Base-by-base conservation (phyloP, 23 tunicate species). In the Ascidia mentula region DNA sequence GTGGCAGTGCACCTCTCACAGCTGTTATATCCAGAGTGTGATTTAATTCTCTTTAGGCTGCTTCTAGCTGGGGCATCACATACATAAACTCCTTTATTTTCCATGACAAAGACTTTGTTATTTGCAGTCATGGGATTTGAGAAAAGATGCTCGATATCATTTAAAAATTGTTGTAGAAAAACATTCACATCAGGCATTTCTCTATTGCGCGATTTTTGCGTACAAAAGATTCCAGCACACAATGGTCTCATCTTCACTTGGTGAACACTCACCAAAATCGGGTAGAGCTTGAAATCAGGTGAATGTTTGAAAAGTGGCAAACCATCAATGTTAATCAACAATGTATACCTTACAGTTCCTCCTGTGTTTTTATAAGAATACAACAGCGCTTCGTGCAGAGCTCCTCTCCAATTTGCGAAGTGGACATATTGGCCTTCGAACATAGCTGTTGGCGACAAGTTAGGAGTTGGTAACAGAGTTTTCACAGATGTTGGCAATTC, bases 1-100 rank as follows among this genome's bases (percentile, higher is more conserved):
- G 71, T 73, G 32, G 46, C 73, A 40, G 45, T 71, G 40, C 78
- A 85, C 20, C 78, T 35, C 38, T 74, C 78, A 39, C 78, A 74
- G 36, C 75, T 34, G 33, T 77, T 40, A 37, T 77, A 85, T 5
- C 82, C 89, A 12, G 78, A 35, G 33, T 85, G 89, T 18, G 38
- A 31, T 78, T 85, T 85, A 31, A 78, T 77, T 17, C 73, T 40
- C 72, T 85, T 85, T n/a, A 85, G 72, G 36, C 71, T 71, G 2
- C 82, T 34, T 15, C 89, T 46, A 34, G 89, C 89, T n/a, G 89
- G 89, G 34, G 89, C 89, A 78, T 85, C 89, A 85, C 89, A 85
- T 18, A 85, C 53, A 71, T 77, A 77, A n/a, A 78, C 33, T 20
- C 69, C 70, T 2, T 77, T 45, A 45, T 77, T 77, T 1, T 9